Base-by-base conservation (phyloP, 1,140 invertebrate genomes). In the Gryllus bimaculatus region DNA sequence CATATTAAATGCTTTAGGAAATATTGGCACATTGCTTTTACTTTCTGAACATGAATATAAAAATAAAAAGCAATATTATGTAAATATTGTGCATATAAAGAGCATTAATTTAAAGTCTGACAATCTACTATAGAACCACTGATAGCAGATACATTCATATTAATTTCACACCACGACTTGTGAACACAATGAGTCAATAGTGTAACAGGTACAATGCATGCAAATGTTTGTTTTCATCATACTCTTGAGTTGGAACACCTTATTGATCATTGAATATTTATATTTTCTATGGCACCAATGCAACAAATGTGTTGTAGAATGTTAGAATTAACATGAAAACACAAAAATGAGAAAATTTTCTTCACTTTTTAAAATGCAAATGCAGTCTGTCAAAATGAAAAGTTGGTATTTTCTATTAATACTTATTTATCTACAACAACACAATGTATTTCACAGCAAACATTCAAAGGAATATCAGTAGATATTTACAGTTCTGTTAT, bases 141-240 rank as follows among this genome's bases (percentile, higher is more conserved):
- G 10, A 66, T 39, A 66, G 54, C 54, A 66, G 18, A 18, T 13
- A 66, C 18, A 66, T 66, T 66, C 54, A 66, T 66, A 13, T 66
- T 66, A 66, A 66, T 18, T 66, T 18, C 18, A 66, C 54, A 66
- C 54, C 54, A 66, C 54, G 18, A 66, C 54, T 66, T 66, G 10
- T 66, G 54, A 66, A 66, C 54, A 66, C 54, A 66, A 66, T 66
- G 54, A 66, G 54, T 66, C 54, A 66, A 66, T 66, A 66, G 54
- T 66, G 54, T 66, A 66, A 10, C 54, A 66, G 54, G 54, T 66
- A 66, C 54, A 66, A 13, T 10, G 18, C 54, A 66, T 66, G 54
- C 54, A 66, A 39, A 66, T 66, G 54, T 66, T 18, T 13, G 18
- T 66, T 66, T 18, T 66, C 54, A 66, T 66, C 54, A 66, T 66